Conservation (phyloP, 2,113 vertebrate species). For the Desmodus rotundus region DNA sequence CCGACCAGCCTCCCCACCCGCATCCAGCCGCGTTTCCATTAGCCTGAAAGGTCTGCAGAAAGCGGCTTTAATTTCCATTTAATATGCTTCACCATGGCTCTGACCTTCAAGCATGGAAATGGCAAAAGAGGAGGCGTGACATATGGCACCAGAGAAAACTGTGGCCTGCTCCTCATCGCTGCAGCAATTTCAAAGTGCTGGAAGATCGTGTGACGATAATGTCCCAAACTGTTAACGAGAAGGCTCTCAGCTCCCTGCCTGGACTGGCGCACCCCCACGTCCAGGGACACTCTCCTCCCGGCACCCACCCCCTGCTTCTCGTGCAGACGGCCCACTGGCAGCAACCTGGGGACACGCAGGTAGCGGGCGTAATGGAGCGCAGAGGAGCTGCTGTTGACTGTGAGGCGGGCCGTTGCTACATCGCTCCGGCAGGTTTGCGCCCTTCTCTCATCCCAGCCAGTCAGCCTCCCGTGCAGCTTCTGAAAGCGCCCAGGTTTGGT, state of each 20-base stretch:
- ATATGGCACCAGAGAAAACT: neutral
- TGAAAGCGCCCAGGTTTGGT: too few relatives aligned
- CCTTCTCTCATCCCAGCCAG: neutral
- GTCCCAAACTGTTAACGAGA: neutral
- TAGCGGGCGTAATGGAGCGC: neutral
- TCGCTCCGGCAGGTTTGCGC: neutral
- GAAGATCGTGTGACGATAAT: neutral
- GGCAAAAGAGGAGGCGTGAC: neutral
- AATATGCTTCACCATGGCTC: neutral
- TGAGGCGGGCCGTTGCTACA: neutral
- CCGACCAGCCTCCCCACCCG: too few relatives aligned
- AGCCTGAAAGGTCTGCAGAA: constrained; percentile 31
- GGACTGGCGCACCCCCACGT: too few relatives aligned
- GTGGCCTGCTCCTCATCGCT: neutral
- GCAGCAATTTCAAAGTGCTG: neutral
- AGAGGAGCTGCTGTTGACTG: neutral
- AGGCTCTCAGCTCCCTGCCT: neutral
- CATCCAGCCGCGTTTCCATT: constrained; percentile 15
- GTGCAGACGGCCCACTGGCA: neutral
- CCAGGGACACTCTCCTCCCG: too few relatives aligned
- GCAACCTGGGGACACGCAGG: too few relatives aligned
- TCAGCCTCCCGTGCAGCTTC: neutral
- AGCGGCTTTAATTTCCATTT: neutral
- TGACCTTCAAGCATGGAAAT: neutral
- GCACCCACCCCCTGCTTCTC: neutral